Evolutionary conservation across 2,888 invertebrate genomes (phyloP).

Genomic region (Calliopum simillimum): DNA sequence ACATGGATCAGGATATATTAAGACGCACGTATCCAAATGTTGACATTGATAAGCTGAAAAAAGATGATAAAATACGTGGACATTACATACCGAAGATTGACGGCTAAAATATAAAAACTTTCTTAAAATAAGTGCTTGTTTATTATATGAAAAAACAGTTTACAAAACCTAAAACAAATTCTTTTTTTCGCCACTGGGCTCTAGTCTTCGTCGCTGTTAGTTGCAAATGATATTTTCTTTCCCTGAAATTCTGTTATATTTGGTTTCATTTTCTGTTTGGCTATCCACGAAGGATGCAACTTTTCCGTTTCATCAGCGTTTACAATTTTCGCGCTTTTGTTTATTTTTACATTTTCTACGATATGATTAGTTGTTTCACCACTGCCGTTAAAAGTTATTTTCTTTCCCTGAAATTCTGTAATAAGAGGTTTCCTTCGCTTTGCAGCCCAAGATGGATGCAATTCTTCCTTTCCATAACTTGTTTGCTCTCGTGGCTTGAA

Average conservation of each 20-base stretch:
- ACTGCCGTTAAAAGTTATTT: constrained; percentile 59
- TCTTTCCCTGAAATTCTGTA: constrained; percentile 58
- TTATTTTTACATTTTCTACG: not conserved
- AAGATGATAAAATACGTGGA: constrained; percentile 72
- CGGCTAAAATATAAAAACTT: constrained; percentile 44
- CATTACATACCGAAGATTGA: constrained; percentile 71
- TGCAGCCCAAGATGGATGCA: constrained; percentile 65
- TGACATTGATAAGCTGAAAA: constrained; percentile 76
- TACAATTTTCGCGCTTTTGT: not conserved
- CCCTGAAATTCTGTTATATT: constrained; percentile 62
- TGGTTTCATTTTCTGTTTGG: constrained; percentile 63
- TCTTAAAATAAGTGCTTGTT: constrained; percentile 31
- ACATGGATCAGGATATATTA: constrained; percentile 78
- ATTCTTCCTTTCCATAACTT: constrained; percentile 27
- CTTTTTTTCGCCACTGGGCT: constrained; percentile 20
- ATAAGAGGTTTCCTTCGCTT: constrained; percentile 61
- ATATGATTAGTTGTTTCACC: constrained; percentile 33
- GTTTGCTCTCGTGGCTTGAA: not conserved
- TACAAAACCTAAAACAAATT: not conserved
- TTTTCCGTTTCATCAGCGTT: constrained; percentile 14
- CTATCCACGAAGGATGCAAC: constrained; percentile 66
- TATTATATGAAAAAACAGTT: constrained; percentile 32
- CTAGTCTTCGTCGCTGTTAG: constrained; percentile 44
- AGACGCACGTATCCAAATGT: constrained; percentile 81
- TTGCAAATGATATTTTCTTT: constrained; percentile 62